Evolutionary conservation across 2,797 vertebrate species (phyloP).

Genomic region (Eulemur rubriventer): DNA sequence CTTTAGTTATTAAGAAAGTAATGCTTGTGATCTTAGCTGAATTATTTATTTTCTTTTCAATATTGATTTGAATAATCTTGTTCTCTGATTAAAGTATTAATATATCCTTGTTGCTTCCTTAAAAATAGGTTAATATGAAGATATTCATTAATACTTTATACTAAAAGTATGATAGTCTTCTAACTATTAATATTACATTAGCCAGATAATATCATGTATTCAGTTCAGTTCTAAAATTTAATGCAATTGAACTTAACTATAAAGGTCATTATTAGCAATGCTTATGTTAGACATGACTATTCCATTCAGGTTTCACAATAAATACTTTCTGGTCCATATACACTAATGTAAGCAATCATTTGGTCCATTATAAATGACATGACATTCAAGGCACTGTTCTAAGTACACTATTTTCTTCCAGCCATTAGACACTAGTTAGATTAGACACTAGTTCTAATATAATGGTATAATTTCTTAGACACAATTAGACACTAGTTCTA

Average conservation of each 20-base stretch:
- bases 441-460: background rate
- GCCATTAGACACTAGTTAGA: background rate
- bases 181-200: background rate
- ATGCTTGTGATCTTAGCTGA: background rate
- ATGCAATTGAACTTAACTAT: background rate
- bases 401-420: background rate
- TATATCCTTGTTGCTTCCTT: background rate
- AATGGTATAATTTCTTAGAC: background rate
- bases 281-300: background rate
- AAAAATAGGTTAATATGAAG: background rate
- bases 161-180: background rate
- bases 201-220: background rate
- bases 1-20: background rate
- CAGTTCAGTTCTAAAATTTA: background rate
- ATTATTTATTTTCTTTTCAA: background rate
- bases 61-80: background rate
- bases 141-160: slow-evolving; percentile 1
- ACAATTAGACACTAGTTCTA: background rate
- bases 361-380: background rate
- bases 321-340: background rate
- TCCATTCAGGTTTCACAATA: background rate
- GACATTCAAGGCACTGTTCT: background rate
- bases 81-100: background rate
- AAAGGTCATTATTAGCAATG: background rate
- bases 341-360: background rate